These are phyloP conservation scores for Condylostylus longicornis DNA, from an alignment of 1,140 invertebrate species.

Conservation along the genomic window DNA sequence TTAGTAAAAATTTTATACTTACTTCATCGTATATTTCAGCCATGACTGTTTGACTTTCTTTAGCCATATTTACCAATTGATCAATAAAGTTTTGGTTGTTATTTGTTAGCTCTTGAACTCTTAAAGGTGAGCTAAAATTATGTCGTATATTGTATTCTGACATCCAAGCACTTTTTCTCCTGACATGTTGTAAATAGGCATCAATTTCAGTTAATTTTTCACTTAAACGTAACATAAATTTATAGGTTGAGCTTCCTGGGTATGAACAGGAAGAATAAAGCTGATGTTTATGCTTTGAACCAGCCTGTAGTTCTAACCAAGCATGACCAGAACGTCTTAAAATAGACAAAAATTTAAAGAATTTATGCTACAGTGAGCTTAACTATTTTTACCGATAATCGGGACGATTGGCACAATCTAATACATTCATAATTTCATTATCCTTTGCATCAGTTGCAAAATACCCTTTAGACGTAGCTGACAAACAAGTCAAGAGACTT, in stretches of 20 bases:
- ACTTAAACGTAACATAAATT: slow-evolving; percentile 39
- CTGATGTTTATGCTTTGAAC: slow-evolving; percentile 23
- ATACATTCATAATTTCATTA: slow-evolving; percentile 36
- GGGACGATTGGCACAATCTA: slow-evolving; percentile 39
- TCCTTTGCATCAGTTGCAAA: slow-evolving; percentile 40
- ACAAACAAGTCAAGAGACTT: slow-evolving; percentile 47
- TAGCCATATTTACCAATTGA: slow-evolving; percentile 42
- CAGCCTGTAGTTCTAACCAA: slow-evolving; percentile 25
- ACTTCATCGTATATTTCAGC: slow-evolving; percentile 50
- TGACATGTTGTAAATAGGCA: slow-evolving; percentile 30
- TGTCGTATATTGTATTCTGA: slow-evolving; percentile 66
- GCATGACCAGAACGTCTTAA: slow-evolving; percentile 21
- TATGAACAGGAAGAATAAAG: slow-evolving; percentile 30
- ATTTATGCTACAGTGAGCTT: neutral
- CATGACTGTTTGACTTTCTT: slow-evolving; percentile 47
- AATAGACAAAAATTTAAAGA: neutral
- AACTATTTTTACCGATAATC: slow-evolving; percentile 16
- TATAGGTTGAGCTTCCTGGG: slow-evolving; percentile 42
- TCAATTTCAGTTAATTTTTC: slow-evolving; percentile 36
- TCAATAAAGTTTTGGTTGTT: slow-evolving; percentile 49
- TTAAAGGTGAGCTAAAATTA: slow-evolving; percentile 55
- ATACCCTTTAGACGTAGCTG: slow-evolving; percentile 42
- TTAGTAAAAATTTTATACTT: slow-evolving; percentile 1
- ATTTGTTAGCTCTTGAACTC: slow-evolving; percentile 50
- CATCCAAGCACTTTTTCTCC: slow-evolving; percentile 46